Base-by-base conservation (phyloP, 2,113 vertebrate species). In the Bambusicola thoracicus region DNA sequence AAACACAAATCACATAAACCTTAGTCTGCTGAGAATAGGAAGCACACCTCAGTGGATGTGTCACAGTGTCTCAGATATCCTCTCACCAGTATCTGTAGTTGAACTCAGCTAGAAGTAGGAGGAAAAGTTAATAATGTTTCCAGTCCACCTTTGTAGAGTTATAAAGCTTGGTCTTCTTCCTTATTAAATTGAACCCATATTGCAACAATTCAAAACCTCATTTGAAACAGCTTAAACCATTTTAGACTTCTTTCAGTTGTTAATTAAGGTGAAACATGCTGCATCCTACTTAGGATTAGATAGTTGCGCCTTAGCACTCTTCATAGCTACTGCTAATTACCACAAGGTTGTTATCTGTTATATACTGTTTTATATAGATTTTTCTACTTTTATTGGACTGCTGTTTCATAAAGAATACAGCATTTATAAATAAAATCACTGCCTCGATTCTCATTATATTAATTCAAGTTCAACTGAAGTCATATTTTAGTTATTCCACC, bases 101-200 rank as follows among this genome's bases (percentile, higher is more conserved):
- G 67, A 38, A 93, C 27, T 70, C 20, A 69, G 12, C 48, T n/a
- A 74, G 41, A 89, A 62, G 13, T 41, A 25, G 18, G 29, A 32
- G 63, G 92, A 63, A 89, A 89, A 89, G 48, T 82, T 93, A 90
- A 92, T 49, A 40, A 72, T 44, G 73, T 94, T 81, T 93, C 29
- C 22, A 80, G 11, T 38, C 36, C 43, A 41, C 2, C 36, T 73
- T 25, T 66, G 10, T n/a, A 73, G 16, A 59, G 25, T 62, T 58
- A 85, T 76, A 92, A 87, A 85, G 6, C 16, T 89, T 90, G 10
- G 27, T 89, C 84, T 90, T 21, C 44, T 34, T 91, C 27, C 29
- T 65, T 43, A 72, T 77, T 67, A 85, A 86, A 76, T 48, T 41
- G 55, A 70, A 80, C 17, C 14, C 24, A 51, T 62, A 49, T 40